Percentiles rank a stretch among this genome's conserved stretches.
Evolutionary conservation across 37 sponge, comb jelly and placozoan species (phyloP).

Genomic region (Axinella damicornis): DNA sequence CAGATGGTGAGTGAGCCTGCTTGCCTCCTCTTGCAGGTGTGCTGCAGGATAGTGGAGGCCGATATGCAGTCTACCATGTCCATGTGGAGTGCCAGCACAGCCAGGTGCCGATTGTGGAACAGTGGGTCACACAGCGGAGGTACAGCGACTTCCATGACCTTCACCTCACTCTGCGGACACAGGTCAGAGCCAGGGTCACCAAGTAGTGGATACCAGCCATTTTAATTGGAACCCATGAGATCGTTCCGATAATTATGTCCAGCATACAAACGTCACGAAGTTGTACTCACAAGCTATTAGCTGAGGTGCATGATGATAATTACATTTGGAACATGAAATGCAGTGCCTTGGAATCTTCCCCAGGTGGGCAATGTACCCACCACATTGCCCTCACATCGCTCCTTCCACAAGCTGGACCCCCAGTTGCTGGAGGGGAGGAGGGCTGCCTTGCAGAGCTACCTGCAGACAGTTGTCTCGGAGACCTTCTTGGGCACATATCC

Average conservation of each 20-base stretch:
- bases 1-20: too few species aligned
- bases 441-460: slow-evolving; percentile 50
- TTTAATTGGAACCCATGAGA: not conserved
- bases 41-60: too few species aligned
- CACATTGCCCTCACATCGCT: slow-evolving; percentile 31
- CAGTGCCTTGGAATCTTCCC: not conserved
- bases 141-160: slow-evolving; percentile 76
- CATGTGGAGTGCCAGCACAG: slow-evolving; percentile 54
- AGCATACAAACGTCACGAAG: not conserved
- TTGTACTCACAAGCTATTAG: not conserved
- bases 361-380: slow-evolving; percentile 45
- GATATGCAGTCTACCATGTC: slow-evolving; percentile 22
- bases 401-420: slow-evolving; percentile 65
- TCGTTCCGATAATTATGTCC: not conserved
- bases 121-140: slow-evolving; percentile 50
- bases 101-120: slow-evolving; percentile 39
- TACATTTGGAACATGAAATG: not conserved
- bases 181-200: too few species aligned
- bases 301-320: not conserved
- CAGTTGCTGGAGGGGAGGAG: slow-evolving; percentile 45
- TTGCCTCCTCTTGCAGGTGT: too few species aligned
- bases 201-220: too few species aligned
- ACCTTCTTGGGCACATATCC: slow-evolving; percentile 34
- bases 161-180: slow-evolving; percentile 47
- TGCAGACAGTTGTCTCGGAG: slow-evolving; percentile 37